Base-by-base conservation (phyloP, 2,113 vertebrate genomes). In the Probosciger aterrimus region DNA sequence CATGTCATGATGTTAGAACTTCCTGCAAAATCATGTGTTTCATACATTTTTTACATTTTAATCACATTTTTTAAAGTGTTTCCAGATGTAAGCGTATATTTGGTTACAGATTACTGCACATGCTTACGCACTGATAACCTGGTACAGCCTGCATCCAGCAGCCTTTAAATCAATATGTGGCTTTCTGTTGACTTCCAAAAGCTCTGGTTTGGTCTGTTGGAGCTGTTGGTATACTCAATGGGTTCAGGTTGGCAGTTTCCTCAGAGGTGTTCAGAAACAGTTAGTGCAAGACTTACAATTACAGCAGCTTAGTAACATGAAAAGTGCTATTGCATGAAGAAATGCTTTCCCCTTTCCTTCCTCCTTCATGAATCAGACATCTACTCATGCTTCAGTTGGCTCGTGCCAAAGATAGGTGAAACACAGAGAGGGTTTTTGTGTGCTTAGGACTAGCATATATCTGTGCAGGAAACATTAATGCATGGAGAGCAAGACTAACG, bases 21-120 rank as follows among this genome's bases (percentile, higher is more conserved):
- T 96, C 90, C 90, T 96, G 80, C 47, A 95, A 88, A 95, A 95
- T 88, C 68, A 35, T 90, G n/a, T 68, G 76, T 95, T 94, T 88
- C 82, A 68, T 83, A 92, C 90, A 82, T 3, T 65, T 94, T 94
- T 92, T 88, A 68, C 92, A 86, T 77, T 93, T 93, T 71, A 94
- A 94, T 93, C 60, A 86, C 60, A 4, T 95, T 93, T 91, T 83
- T 91, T 7, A 37, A 76, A 96, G 77, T 73, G 41, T 17, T 95
- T 95, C 92, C 85, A 94, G 73, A 94, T 96, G 93, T 43, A 92
- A 60, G 80, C 44, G 19, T 86, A 39, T 92, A 86, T 88, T 94
- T 86, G 73, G 62, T 92, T 93, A 35, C 68, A 93, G 68, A 81
- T 85, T 90, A 46, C 37, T 82, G 59, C 79, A 88, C 7, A 8